Evolutionary conservation across 2,888 invertebrate species (phyloP), one percentile per base, ranked within the genome.

Genomic region (Hololepta plana): DNA sequence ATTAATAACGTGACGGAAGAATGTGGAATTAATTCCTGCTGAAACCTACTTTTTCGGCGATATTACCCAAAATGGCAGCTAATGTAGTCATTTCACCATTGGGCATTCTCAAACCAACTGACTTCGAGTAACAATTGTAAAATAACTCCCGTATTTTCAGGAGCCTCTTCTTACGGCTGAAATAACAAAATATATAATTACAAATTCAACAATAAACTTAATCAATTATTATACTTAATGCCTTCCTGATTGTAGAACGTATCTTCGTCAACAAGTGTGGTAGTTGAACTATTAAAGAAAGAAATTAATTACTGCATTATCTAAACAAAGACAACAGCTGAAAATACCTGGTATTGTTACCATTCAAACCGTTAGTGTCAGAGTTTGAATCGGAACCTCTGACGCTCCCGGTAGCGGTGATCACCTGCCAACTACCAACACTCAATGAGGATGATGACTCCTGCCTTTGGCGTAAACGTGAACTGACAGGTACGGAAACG

Each of bases 391-490:
- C 58, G 4, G 64, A 60, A 22, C 64, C 62, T 12, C 64, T 51
- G 22, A 68, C 44, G 45, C 73, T 74, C 10, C 74, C 75, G 6
- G 71, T 66, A 5, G 66, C 68, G 6, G 68, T 67, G 31, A 74
- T 68, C 45, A 74, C 61, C 46, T 72, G 72, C 74, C 74, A 75
- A 28, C 67, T 67, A 23, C 58, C 56, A 34, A 61, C 60, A 24
- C 60, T 53, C 11, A 40, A 47, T 16, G 68, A 64, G 8, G 68
- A 67, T 25, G 54, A 51, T 1, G 64, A 64, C 38, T 70, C 69
- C 35, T 67, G 64, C 13, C 67, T 57, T 39, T 66, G 63, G 15
- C 70, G 59, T 15, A 55, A 35, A 23, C 55, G 31, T 12, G 36
- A 32, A 28, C 60, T 58, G 25, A 57, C 53, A 23, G 72, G 72